Evolutionary conservation across 2,888 invertebrate genomes (phyloP), one percentile per base, ranked within the genome.

Genomic region (Drosophila formosana): DNA sequence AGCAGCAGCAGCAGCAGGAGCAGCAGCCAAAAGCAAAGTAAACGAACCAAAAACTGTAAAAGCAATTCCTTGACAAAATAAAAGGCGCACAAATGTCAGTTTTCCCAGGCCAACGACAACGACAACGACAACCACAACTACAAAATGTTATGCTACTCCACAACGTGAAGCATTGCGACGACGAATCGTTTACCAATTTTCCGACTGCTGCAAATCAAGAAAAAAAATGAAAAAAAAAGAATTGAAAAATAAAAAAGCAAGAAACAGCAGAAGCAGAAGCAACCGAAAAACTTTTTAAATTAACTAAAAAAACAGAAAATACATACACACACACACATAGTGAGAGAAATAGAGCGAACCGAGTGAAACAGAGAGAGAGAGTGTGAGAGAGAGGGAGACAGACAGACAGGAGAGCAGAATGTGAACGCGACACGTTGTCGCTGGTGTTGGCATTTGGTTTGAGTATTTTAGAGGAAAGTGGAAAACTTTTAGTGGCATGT

Each of bases 401-500:
- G n/a, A 25, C 25, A n/a, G 23, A 39, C 13, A 37, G n/a, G 26
- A 28, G 18, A 30, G 18, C 34, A 41, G 46, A 41, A 46, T 45
- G 39, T 50, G 67, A 64, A 53, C 46, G 61, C 66, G 75, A 79
- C 77, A 85, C 72, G 74, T 75, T 80, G 80, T 79, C 80, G 74
- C 82, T 83, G 88, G 73, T 85, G 83, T 85, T 83, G 83, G 83
- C 88, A 85, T 83, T 83, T 66, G 86, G 77, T 78, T 83, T 88
- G 82, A 88, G 85, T 72, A 85, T 83, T 85, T 85, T 88, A 83
- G 83, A 86, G 88, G 73, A 85, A 85, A 88, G 85, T 85, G 88
- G 85, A 85, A 85, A 85, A 85, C 88, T 85, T 85, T 85, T 85
- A 85, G 85, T 85, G 87, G 87, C 88, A 88, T 85, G 85, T 85